phyloP scores from a whole-genome alignment of 2,113 vertebrate species.

The Phalacrocorax pelagicus region DNA sequence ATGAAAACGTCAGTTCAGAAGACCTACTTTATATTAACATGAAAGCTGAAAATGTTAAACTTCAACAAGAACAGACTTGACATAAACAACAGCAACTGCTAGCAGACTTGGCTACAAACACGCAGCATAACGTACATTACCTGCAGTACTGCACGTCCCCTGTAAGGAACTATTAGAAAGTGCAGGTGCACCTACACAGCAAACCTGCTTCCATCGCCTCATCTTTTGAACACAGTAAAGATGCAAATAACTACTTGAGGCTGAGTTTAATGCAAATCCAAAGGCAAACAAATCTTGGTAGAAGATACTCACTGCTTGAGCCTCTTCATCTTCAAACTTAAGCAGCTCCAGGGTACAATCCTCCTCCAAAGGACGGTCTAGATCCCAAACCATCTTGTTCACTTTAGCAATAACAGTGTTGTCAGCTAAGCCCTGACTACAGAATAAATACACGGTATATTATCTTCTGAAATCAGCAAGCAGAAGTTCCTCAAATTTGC shows the following conservation, averaged over 20 bases:
- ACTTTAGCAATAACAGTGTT: constrained; percentile 93
- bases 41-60: not conserved
- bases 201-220: not conserved
- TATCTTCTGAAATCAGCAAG: not conserved
- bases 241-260: not conserved
- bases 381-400: constrained; percentile 90
- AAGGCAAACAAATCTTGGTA: not conserved
- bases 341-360: constrained; percentile 91
- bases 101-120: not conserved
- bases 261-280: not conserved
- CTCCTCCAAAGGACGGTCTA: constrained; percentile 91
- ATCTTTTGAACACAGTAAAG: not conserved
- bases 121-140: not conserved
- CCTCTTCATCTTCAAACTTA: constrained; percentile 97
- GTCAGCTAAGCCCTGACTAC: constrained; percentile 94
- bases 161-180: not conserved
- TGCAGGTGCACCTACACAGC: not conserved
- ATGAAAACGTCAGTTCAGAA: not conserved
- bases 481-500: not conserved
- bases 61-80: not conserved
- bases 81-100: not conserved
- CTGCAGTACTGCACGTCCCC: not conserved
- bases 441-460: not conserved
- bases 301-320: constrained; percentile 88
- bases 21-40: not conserved